phyloP scores from a whole-genome alignment of 2,888 invertebrate genomes.

The Pherbina coryleti region DNA sequence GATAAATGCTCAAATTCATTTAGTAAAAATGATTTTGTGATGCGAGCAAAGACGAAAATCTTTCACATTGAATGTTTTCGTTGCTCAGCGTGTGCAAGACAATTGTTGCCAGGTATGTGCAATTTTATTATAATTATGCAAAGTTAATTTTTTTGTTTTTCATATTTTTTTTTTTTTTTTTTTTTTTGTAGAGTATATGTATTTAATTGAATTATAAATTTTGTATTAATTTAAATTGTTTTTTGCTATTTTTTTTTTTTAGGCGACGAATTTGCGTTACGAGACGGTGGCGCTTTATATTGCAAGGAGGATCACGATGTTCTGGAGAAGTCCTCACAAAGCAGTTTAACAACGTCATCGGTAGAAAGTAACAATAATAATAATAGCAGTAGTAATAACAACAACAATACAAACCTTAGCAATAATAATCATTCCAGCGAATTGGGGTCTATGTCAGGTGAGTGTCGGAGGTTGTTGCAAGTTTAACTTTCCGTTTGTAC shows the following conservation, averaged over 20 bases:
- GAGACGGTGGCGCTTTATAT: slow-evolving; percentile 95
- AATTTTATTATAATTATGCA: slow-evolving; percentile 7
- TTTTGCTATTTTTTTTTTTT: slow-evolving; percentile 48
- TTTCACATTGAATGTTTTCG: slow-evolving; percentile 99
- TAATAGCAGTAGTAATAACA: slow-evolving; percentile 70
- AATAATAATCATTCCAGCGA: slow-evolving; percentile 78
- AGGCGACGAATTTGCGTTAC: slow-evolving; percentile 96
- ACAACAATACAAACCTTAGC: slow-evolving; percentile 73
- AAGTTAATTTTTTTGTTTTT: background rate
- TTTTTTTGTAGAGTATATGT: background rate
- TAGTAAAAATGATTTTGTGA: slow-evolving; percentile 97
- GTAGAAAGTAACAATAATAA: slow-evolving; percentile 71
- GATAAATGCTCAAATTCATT: slow-evolving; percentile 95
- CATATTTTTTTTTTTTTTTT: background rate
- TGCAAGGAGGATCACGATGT: slow-evolving; percentile 95
- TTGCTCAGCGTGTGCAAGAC: slow-evolving; percentile 92
- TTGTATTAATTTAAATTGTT: background rate
- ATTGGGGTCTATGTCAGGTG: slow-evolving; percentile 89
- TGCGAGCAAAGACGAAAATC: slow-evolving; percentile 97
- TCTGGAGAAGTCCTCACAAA: slow-evolving; percentile 82
- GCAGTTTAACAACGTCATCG: slow-evolving; percentile 72
- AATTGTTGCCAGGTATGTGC: slow-evolving; percentile 84
- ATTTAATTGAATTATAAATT: background rate
- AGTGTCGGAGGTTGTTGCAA: slow-evolving; percentile 59
- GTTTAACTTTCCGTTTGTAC: too few species aligned